Evolutionary conservation across 2,113 vertebrate species (phyloP).

Genomic region (Guaruba guarouba): DNA sequence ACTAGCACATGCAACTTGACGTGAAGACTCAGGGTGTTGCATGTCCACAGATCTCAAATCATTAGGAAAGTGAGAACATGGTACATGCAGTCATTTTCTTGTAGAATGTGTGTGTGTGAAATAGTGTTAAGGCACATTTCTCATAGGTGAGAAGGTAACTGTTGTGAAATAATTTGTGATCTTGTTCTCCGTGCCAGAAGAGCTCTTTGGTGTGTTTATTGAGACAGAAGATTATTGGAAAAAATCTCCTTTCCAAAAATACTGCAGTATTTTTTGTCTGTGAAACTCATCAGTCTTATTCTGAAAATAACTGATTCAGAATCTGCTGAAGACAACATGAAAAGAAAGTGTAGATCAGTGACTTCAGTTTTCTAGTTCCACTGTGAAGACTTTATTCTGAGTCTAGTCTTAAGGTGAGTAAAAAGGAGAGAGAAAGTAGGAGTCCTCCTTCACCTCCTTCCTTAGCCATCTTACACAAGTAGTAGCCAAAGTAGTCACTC

Average conservation of each 20-base stretch:
- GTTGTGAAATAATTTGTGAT: not conserved
- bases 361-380: not conserved
- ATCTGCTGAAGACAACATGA: not conserved
- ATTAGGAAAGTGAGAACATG: not conserved
- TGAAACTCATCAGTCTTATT: not conserved
- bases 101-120: not conserved
- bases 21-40: not conserved
- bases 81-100: not conserved
- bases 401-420: not conserved
- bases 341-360: not conserved
- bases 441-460: not conserved
- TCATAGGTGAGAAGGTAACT: not conserved
- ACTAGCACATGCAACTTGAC: not conserved
- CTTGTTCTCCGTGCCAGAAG: not conserved
- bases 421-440: not conserved
- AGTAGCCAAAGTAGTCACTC: not conserved
- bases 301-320: not conserved
- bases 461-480: not conserved
- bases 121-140: not conserved
- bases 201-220: not conserved
- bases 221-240: not conserved
- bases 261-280: accelerated
- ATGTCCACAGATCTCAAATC: not conserved
- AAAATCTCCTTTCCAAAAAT: not conserved
- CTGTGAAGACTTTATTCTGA: not conserved